Evolutionary conservation across 2,888 invertebrate genomes (phyloP).

Genomic region (Andricus quercusramuli): DNA sequence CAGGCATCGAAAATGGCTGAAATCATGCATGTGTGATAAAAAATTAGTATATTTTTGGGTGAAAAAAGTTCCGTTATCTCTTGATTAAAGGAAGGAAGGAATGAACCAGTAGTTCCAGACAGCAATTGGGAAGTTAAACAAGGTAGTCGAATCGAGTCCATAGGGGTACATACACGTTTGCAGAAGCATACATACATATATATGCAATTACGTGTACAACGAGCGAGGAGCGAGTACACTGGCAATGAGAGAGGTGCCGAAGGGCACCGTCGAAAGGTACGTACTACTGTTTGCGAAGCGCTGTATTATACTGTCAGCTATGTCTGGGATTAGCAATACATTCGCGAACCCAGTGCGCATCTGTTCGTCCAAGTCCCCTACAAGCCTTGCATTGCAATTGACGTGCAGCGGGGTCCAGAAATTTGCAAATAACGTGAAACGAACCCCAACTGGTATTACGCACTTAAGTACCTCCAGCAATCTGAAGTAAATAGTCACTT

Average conservation of each 20-base stretch:
- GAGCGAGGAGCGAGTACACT: slow-evolving; percentile 52
- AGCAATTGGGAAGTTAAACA: slow-evolving; percentile 52
- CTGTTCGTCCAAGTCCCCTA: slow-evolving; percentile 70
- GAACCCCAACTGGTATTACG: slow-evolving; percentile 51
- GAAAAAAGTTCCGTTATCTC: neutral
- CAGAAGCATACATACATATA: slow-evolving; percentile 56
- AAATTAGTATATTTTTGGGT: no score
- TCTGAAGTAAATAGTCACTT: neutral
- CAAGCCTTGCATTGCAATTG: slow-evolving; percentile 62
- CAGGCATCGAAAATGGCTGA: no score
- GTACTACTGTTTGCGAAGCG: slow-evolving; percentile 73
- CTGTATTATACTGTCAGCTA: slow-evolving; percentile 77
- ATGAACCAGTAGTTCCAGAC: slow-evolving; percentile 1
- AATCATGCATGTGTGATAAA: no score
- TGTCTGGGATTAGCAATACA: slow-evolving; percentile 77
- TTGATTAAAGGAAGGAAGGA: slow-evolving; percentile 20
- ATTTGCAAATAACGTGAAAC: slow-evolving; percentile 72
- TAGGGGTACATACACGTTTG: slow-evolving; percentile 58
- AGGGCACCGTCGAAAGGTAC: slow-evolving; percentile 55
- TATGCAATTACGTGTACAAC: slow-evolving; percentile 59
- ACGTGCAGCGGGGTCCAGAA: slow-evolving; percentile 57
- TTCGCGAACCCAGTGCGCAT: slow-evolving; percentile 76
- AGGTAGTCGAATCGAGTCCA: slow-evolving; percentile 49
- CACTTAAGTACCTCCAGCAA: slow-evolving; percentile 16
- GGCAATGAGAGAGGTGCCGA: slow-evolving; percentile 55